phyloP scores from a whole-genome alignment of 1,140 invertebrate species.

The Monomorium pharaonis region DNA sequence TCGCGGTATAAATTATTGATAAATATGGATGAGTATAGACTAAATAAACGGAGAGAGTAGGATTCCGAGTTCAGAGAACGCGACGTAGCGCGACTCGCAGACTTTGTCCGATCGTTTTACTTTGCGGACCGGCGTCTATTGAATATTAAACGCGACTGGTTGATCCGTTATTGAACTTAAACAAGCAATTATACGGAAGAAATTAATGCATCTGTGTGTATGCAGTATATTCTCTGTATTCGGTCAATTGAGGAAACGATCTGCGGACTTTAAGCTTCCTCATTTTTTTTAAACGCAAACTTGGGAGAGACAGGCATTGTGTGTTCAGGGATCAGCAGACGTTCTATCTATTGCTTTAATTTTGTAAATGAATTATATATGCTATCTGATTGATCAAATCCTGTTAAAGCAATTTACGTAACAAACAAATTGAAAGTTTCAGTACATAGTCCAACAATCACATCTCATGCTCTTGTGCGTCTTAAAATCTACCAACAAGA shows the following conservation, averaged over 20 bases:
- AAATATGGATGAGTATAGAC: neutral
- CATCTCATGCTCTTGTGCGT: neutral
- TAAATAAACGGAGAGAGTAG: constrained; percentile 10
- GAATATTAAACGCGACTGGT: neutral
- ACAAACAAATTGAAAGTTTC: neutral
- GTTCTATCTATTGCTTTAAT: neutral
- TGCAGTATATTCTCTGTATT: neutral
- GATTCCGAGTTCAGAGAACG: constrained; percentile 31
- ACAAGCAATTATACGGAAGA: neutral
- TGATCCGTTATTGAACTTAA: neutral
- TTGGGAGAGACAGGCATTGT: neutral
- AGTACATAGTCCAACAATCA: constrained; percentile 7
- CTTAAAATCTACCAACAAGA: neutral
- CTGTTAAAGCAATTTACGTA: neutral
- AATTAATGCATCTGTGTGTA: neutral
- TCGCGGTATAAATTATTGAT: neutral
- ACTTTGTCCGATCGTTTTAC: constrained; percentile 37
- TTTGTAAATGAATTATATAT: neutral
- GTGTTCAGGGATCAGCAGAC: neutral
- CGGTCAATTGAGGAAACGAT: neutral
- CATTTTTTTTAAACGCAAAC: neutral
- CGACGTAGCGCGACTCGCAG: neutral
- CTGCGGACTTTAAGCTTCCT: neutral
- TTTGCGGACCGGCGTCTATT: neutral
- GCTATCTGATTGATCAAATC: neutral